Conservation (phyloP, 2,797 vertebrate species). For the Myotis daubentonii region DNA sequence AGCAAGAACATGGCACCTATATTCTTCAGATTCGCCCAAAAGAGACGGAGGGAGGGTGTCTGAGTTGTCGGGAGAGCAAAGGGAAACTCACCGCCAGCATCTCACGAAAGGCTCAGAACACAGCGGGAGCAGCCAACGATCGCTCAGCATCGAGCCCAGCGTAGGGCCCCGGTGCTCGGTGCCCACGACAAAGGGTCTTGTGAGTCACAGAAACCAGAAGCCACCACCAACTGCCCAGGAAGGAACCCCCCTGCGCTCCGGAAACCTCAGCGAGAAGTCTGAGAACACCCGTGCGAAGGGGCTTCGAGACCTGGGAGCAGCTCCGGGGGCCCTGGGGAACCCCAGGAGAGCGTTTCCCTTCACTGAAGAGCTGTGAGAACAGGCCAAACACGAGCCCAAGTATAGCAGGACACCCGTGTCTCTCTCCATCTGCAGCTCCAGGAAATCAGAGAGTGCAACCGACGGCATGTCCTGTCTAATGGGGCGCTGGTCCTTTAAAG, state of each 20-base stretch:
- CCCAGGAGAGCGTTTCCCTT: background rate
- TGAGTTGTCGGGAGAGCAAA: background rate
- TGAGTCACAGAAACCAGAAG: background rate
- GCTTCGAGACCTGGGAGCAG: background rate
- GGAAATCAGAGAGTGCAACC: background rate
- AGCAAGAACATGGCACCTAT: background rate
- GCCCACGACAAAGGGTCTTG: background rate
- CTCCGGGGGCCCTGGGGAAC: too few species aligned
- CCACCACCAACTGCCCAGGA: background rate
- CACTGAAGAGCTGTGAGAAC: background rate
- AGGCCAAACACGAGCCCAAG: background rate
- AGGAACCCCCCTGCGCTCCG: background rate
- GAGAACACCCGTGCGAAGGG: background rate
- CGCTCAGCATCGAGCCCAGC: background rate
- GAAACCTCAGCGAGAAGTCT: background rate
- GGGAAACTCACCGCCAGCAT: background rate
- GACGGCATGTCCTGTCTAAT: background rate
- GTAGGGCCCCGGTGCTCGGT: background rate
- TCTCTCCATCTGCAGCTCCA: background rate
- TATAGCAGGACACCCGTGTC: background rate
- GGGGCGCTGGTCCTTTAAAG: background rate
- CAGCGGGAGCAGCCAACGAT: background rate
- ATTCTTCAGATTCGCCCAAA: background rate
- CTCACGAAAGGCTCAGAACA: background rate
- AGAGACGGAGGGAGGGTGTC: background rate